phyloP scores from a whole-genome alignment of 2,113 vertebrate species.

The Drymodes brunneopygia region DNA sequence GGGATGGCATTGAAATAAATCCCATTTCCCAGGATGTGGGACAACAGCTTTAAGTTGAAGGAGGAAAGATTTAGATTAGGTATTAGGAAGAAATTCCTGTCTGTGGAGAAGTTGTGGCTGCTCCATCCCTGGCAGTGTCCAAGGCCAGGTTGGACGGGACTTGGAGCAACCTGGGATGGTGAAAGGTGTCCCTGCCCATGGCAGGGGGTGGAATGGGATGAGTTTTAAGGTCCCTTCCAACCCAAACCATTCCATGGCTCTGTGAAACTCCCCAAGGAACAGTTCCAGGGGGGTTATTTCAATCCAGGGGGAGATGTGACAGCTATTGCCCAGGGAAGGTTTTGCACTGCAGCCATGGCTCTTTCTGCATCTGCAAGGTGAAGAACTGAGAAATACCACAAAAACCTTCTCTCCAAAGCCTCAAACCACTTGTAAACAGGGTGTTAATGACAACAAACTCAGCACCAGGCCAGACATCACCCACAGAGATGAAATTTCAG shows the following conservation, averaged over 20 bases:
- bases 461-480: not conserved
- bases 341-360: accelerated
- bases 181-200: not conserved
- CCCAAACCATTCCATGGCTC: not conserved
- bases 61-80: not conserved
- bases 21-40: not conserved
- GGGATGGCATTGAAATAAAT: not conserved
- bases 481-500: not conserved
- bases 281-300: too few relatives aligned
- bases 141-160: accelerated
- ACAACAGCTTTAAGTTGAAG: accelerated
- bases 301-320: too few relatives aligned
- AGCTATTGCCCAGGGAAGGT: not conserved
- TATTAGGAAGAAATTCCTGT: not conserved
- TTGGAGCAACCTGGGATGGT: not conserved
- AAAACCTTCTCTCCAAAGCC: not conserved
- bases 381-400: not conserved
- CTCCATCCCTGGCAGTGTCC: not conserved
- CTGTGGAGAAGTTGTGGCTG: not conserved
- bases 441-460: not conserved
- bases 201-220: not conserved
- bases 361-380: not conserved
- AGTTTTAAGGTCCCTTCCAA: too few relatives aligned
- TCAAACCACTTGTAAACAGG: not conserved
- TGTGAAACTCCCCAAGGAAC: not conserved